Percentiles rank a stretch among this genome's conserved stretches.
Conservation (phyloP, 2,888 invertebrate genomes). For the Arctia plantaginis region DNA sequence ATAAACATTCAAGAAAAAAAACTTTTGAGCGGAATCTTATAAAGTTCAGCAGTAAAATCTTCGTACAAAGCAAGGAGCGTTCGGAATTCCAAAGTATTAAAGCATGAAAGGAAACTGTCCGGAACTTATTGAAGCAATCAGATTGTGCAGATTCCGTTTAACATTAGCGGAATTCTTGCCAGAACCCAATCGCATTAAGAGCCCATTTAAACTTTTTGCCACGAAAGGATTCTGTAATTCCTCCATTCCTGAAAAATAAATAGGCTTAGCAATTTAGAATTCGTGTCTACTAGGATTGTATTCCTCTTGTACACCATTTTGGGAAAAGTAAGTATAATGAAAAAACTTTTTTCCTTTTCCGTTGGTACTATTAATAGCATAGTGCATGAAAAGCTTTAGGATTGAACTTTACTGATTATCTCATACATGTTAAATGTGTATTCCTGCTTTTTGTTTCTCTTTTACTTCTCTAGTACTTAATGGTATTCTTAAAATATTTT, state of each 20-base stretch:
- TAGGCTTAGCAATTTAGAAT: conserved; percentile 66
- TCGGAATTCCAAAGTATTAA: conserved; percentile 77
- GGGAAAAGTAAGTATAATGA: conserved; percentile 49
- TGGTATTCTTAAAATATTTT: neutral
- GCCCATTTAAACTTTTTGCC: conserved; percentile 81
- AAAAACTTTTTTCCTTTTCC: conserved; percentile 45
- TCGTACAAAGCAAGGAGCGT: conserved; percentile 59
- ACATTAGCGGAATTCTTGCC: conserved; percentile 81
- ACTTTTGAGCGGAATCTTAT: conserved; percentile 46
- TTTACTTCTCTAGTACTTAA: too few species aligned
- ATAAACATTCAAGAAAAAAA: conserved; percentile 47
- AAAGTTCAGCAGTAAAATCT: conserved; percentile 64
- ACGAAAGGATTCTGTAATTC: conserved; percentile 77
- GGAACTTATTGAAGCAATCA: conserved; percentile 84
- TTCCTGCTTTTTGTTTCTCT: neutral
- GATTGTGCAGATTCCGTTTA: conserved; percentile 82
- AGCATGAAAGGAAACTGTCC: conserved; percentile 79
- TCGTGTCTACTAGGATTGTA: conserved; percentile 49
- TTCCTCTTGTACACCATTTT: conserved; percentile 47
- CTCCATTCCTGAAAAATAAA: conserved; percentile 69
- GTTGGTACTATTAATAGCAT: conserved; percentile 32
- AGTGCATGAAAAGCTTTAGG: conserved; percentile 31
- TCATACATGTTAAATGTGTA: conserved; percentile 26
- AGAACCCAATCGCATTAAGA: conserved; percentile 82
- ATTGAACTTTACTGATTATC: conserved; percentile 31